Evolutionary conservation across 2,888 invertebrate species (phyloP), one percentile per base, ranked within the genome.

Genomic region (Euphydryas editha): DNA sequence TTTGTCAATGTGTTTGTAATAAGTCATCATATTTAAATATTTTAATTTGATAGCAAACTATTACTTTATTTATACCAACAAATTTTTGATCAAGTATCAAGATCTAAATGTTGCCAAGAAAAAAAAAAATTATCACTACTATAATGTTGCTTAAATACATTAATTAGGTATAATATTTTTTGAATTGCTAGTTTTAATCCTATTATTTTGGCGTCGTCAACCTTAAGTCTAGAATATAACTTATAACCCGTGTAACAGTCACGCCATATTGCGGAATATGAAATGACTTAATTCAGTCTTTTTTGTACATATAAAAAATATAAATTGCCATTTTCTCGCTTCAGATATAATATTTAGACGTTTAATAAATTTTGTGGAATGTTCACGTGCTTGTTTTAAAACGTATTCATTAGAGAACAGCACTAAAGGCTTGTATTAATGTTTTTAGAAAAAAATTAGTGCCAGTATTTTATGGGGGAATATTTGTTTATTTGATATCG

Each of bases 261-360:
- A 67, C 61, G 67, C 69, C 37, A 67, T 49, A 59, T 59, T 55
- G 55, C 59, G 59, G 46, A 51, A 66, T 58, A 60, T 30, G 20
- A 46, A 56, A 60, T 56, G 66, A 51, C 66, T 66, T 57, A 42
- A 57, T 57, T 57, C 57, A 21, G 39, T 20, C 37, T 37, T 51
- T 51, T 46, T 51, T 51, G 24, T 51, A 51, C 24, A 51, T 24
- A 60, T 49, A 18, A 51, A 18, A 51, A 60, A 60, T 37, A 60
- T 51, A 60, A 60, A 46, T 60, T 60, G 51, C 60, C 37, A 60
- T 37, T 60, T 60, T 51, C 60, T 21, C 21, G 49, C 44, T 39
- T 60, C 15, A 24, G 11, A 51, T 51, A 11, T 15, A 51, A 24
- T n/a, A 51, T 8, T 8, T 21, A 24, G 51, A 24, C 24, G 51